Base-by-base conservation (phyloP, 2,113 vertebrate species). In the Porphyrio hochstetteri region DNA sequence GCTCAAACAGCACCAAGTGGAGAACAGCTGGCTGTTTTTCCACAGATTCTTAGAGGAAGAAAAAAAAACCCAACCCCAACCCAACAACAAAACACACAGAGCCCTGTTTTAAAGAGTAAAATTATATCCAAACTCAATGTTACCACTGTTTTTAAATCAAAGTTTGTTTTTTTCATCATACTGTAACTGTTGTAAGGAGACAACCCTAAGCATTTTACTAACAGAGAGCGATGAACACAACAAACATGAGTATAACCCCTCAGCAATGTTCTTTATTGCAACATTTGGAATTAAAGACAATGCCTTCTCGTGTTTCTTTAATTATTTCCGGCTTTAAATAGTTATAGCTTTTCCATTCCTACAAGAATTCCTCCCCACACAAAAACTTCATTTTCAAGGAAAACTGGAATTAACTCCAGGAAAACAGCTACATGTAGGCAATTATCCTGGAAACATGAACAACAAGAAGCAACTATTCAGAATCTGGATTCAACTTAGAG, bases 21-120 rank as follows among this genome's bases (percentile, higher is more conserved):
- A 92, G 95, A 97, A 93, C 97, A 98, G 97, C 97, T 97, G 97
- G 72, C 77, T 70, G 87, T 7, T 86, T 91, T 95, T 95, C 80
- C 91, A 96, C 19, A 75, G 63, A 69, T 61, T 86, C 60, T 81
- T 67, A 83, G 25, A 44, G 57, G 17, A 69, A n/a, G 24, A 19
- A 1, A 6, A 13, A 44, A 36, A 31, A 42, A 79, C 14, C 25
- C 50, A 69, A 78, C 2, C 13, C 52, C 28, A 38, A 1, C 2
- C 4, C 44, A 31, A 24, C 56, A 60, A 19, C 60, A 46, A 82
- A 80, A 69, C 70, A 21, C 64, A 50, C 60, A 46, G 2, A 20
- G 27, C 33, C 55, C 42, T 53, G 56, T 83, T 92, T 93, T 77
- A 84, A 77, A 93, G 82, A 65, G 79, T 8, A 86, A 92, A 96